Percentiles rank a stretch among this genome's conserved stretches.
Conservation (phyloP, 2,113 vertebrate species). For the Motacilla alba region DNA sequence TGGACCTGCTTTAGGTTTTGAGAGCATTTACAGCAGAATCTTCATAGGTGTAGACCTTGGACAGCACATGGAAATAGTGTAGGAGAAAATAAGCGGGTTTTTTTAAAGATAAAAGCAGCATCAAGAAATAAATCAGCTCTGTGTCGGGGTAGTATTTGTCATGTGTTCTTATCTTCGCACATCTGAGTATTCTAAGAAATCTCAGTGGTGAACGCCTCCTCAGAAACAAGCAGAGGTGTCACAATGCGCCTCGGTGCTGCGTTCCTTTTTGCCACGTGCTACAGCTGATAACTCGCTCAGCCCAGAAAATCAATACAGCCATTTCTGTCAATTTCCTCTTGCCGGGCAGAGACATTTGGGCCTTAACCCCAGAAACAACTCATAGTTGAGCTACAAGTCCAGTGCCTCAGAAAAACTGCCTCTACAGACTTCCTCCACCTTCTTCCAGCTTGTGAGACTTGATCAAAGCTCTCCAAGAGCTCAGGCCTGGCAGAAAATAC, state of each 20-base stretch:
- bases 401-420: background rate
- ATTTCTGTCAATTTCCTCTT: background rate
- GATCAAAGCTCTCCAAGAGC: background rate
- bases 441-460: background rate
- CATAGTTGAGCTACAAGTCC: background rate
- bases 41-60: background rate
- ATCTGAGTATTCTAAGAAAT: conserved; percentile 27
- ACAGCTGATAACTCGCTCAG: background rate
- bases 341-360: background rate
- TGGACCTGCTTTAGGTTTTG: background rate
- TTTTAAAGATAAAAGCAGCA: background rate
- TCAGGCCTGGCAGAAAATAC: background rate
- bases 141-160: background rate
- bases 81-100: background rate
- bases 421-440: background rate
- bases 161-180: background rate
- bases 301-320: background rate
- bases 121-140: background rate
- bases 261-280: accelerated
- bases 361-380: background rate
- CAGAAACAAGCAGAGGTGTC: background rate
- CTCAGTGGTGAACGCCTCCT: background rate
- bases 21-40: background rate
- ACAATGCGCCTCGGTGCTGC: accelerated
- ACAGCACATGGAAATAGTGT: background rate